Evolutionary conservation across 2,113 vertebrate species (phyloP).

Genomic region (Notarius lentiginosus): DNA sequence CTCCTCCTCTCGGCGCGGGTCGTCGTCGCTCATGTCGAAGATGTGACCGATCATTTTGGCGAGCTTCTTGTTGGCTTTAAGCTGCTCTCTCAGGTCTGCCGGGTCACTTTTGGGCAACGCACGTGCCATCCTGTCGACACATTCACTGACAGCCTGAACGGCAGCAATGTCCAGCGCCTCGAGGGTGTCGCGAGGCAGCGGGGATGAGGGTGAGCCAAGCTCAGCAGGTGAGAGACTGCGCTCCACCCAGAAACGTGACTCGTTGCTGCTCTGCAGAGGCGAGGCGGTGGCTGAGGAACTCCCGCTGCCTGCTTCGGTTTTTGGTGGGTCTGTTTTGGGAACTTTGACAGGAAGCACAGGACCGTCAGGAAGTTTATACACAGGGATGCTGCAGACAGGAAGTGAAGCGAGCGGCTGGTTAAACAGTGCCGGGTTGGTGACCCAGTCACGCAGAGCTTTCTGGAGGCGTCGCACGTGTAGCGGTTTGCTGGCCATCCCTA

Average conservation of each 20-base stretch:
- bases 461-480: slow-evolving; percentile 93
- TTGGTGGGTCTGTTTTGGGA: slow-evolving; percentile 76
- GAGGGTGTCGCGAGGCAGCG: slow-evolving; percentile 77
- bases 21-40: slow-evolving; percentile 91
- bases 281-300: slow-evolving; percentile 70
- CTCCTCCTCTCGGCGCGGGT: slow-evolving; percentile 90
- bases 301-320: slow-evolving; percentile 64
- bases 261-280: slow-evolving; percentile 68
- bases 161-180: slow-evolving; percentile 88
- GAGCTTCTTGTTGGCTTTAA: slow-evolving; percentile 93
- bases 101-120: slow-evolving; percentile 81
- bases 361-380: slow-evolving; percentile 93
- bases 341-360: slow-evolving; percentile 79
- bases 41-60: slow-evolving; percentile 98
- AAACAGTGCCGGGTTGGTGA: slow-evolving; percentile 94
- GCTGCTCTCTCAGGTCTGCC: slow-evolving; percentile 78
- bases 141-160: slow-evolving; percentile 88
- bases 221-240: slow-evolving; percentile 85
- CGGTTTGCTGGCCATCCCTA: slow-evolving; percentile 98
- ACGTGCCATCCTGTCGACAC: slow-evolving; percentile 88
- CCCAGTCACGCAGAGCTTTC: slow-evolving; percentile 97
- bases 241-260: slow-evolving; percentile 81
- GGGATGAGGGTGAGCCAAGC: slow-evolving; percentile 89
- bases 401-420: slow-evolving; percentile 95
- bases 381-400: slow-evolving; percentile 96